phyloP scores from a whole-genome alignment of 2,888 invertebrate species.

The Molorchus minor region DNA sequence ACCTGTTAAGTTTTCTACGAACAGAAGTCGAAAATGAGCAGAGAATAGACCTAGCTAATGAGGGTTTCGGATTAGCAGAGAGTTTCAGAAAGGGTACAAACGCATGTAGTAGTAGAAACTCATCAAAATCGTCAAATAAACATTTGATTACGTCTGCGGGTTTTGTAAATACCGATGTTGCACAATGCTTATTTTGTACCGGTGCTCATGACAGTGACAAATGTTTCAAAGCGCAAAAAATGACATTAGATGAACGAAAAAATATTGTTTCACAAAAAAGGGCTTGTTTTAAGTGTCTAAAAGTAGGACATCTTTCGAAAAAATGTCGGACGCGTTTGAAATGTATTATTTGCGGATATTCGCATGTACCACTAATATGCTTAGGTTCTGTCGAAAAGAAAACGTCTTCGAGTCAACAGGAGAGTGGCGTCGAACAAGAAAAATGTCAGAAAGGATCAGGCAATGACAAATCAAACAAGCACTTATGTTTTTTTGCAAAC shows the following conservation, averaged over 20 bases:
- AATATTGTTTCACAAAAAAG: not conserved
- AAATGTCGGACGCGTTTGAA: conserved; percentile 9
- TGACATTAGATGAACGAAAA: conserved; percentile 7
- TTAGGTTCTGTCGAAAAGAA: conserved; percentile 2
- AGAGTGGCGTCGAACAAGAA: not conserved
- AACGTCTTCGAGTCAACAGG: not conserved
- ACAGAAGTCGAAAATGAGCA: conserved; percentile 22
- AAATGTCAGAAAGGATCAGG: not conserved
- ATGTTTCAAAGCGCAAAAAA: conserved; percentile 19
- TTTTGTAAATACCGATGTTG: not conserved
- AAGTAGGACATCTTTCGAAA: conserved; percentile 9
- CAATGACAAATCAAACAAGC: not conserved
- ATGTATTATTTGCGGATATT: conserved; percentile 17
- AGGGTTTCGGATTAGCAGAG: conserved; percentile 14
- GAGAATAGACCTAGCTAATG: conserved; percentile 16
- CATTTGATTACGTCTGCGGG: not conserved
- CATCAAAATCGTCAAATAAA: not conserved
- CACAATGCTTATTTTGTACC: conserved; percentile 9
- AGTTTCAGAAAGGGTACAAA: not conserved
- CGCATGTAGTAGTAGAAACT: not conserved
- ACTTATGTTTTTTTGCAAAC: conserved; percentile 29
- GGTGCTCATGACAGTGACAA: conserved; percentile 3
- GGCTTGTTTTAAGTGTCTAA: conserved; percentile 12
- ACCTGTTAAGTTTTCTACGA: conserved; percentile 14
- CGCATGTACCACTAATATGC: conserved; percentile 24